Evolutionary conservation across 2,888 invertebrate species (phyloP), one percentile per base, ranked within the genome.

Genomic region (Zonitis immaculata): DNA sequence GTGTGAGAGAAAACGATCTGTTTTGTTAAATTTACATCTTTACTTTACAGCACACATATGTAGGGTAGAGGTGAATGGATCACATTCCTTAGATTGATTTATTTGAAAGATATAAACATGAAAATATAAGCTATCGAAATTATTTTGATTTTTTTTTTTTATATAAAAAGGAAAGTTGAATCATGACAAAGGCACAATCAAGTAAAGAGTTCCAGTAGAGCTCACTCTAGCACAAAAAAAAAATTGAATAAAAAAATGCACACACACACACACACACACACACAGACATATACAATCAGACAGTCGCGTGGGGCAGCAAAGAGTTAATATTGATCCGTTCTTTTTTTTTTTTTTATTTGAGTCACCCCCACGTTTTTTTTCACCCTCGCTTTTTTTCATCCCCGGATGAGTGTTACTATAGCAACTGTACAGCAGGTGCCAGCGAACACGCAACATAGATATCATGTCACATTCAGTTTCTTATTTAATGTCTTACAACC

Each of bases 271-370:
- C 35, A 16, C 2, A 35, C 9, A 35, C 35, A 16, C 9, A 18
- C 9, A 35, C 18, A n/a, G n/a, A n/a, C 18, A 35, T 51, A 48
- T 60, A 67, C 68, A 68, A 67, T 68, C 68, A 67, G 64, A 63
- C 67, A 64, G 66, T 66, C 68, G 73, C 73, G 73, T 70, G 72
- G 73, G 74, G 72, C 77, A 78, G 78, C 79, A 82, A 82, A 82
- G 82, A 82, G 82, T 82, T 82, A 82, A 82, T 82, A 82, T 82
- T 82, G 82, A 82, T 82, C 82, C 80, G 80, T 79, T 80, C 81
- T 78, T 81, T 81, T 79, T 80, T 81, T 81, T 79, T 80, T 81
- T 78, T 81, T 81, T 80, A 80, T 81, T 81, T 79, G 80, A 80
- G 80, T 81, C 80, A 80, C 80, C 79, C 81, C 77, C 79, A 79